A percentile compares a stretch with the other conserved stretches of the same genome.
These are phyloP conservation scores for Caenorhabditis japonica DNA, from an alignment of 2,888 invertebrate species.

Conservation along the genomic window DNA sequence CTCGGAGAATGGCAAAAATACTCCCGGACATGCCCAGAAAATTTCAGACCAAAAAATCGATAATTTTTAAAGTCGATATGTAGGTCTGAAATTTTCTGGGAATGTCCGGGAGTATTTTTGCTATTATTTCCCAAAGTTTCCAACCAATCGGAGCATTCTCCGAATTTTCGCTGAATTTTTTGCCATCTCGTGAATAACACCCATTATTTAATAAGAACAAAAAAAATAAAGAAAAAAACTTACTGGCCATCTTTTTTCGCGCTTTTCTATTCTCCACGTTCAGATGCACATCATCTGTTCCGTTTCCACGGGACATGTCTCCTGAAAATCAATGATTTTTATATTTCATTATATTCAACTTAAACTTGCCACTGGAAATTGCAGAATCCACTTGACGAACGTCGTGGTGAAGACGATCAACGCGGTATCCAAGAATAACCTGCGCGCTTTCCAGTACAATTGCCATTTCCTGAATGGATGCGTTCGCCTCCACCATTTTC, in stretches of 20 bases:
- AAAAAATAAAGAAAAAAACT: no score
- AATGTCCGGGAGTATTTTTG: no score
- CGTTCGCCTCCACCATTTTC: constrained; percentile 19
- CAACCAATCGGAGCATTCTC: no score
- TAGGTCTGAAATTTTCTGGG: no score
- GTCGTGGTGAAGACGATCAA: constrained; percentile 35
- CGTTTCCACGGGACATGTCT: neutral
- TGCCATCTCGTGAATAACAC: no score
- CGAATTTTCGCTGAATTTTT: no score
- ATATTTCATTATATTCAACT: neutral
- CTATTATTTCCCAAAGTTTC: no score
- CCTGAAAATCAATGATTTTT: constrained; percentile 9
- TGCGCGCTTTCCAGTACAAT: constrained; percentile 40
- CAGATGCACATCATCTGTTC: constrained; percentile 3
- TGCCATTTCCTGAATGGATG: constrained; percentile 40
- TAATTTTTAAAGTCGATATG: no score
- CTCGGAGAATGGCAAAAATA: no score
- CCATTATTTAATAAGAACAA: no score
- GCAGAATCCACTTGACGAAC: constrained; percentile 16
- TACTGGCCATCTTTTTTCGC: constrained; percentile 25
- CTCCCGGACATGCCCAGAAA: no score
- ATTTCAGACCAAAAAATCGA: no score
- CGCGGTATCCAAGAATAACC: constrained; percentile 23
- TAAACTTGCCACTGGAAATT: constrained; percentile 12
- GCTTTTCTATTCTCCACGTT: constrained; percentile 17